Base-by-base conservation (phyloP, 2,888 invertebrate species). In the Agrotis clavis region DNA sequence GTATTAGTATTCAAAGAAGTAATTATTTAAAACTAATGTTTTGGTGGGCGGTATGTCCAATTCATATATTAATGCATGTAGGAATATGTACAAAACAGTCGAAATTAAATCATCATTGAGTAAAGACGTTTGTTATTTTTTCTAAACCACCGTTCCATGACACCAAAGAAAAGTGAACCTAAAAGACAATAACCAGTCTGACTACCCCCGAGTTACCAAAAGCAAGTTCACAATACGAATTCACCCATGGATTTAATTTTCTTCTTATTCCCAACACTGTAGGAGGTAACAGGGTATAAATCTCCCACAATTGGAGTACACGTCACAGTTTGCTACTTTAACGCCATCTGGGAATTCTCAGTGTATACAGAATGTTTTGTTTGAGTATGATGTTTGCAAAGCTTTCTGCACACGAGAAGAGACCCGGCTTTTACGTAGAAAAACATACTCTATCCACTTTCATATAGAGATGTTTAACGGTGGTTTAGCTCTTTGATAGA, bases 381-480 rank as follows among this genome's bases (percentile, higher is more conserved):
- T 83, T 85, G 78, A 74, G 65, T 83, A 71, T 70, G 77, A 70
- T 84, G 79, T 83, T 84, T 84, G 85, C 77, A 74, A 79, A 84
- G 77, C 83, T 84, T 83, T 82, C 77, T 69, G 54, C 68, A 56
- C 64, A 62, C 16, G 54, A 56, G 62, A 59, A n/a, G 67, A 54
- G n/a, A 63, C 68, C 65, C 57, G 62, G 65, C 82, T 79, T 84
- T 83, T 72, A 79, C 65, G 73, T 68, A 70, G 59, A 81, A 82
- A 78, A 84, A 84, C 72, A 83, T 63, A 71, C 76, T 71, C 53
- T 18, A 45, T 63, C 53, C 51, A 57, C 56, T 75, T 67, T 63
- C 68, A 48, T 57, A 59, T 4, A 35, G 47, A 1, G 56, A 14
- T 30, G 56, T 56, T 61, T 47, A 60, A 59, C n/a, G 25, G 14